Evolutionary conservation across 2,797 vertebrate species (phyloP), one percentile per base, ranked within the genome.

Genomic region (Chrosomus eos): DNA sequence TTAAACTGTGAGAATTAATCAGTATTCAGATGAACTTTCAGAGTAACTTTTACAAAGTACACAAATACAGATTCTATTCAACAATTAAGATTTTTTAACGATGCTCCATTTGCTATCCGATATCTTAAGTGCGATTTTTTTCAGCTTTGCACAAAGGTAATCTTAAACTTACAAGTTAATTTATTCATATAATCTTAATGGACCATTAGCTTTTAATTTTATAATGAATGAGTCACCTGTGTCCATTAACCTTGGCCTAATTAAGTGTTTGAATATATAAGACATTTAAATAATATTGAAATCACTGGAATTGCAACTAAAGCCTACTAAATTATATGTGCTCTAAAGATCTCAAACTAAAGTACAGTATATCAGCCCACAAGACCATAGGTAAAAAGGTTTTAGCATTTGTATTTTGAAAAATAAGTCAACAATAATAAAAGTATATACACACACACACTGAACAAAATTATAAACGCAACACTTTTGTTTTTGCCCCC

Each of bases 211-310:
- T 73, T 45, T 82, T 48, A n/a, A 45, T 73, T 60, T 36, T 10
- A 36, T 64, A 82, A 51, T 75, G 16, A 66, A 75, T 75, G 31
- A 83, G n/a, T 83, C 58, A 74, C 33, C 43, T 36, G 31, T 66
- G 33, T 51, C 10, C 81, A 83, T 75, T 75, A 82, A 62, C 58
- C 5, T 11, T 18, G 70, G 28, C 16, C 10, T 19, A 67, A 55
- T 36, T 51, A 80, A 51, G 5, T 60, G 28, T 64, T 33, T 82
- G 38, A 62, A 45, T 71, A 21, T 36, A 33, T 36, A 55, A 75
- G 51, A 19, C 18, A 53, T 53, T 72, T 43, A 71, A 71, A 14
- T 71, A 71, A 26, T n/a, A 71, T 3, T 16, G 3, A 72, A 72
- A 26, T 71, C 6, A 72, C 40, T 48, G 14, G 13, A 72, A 43